These are phyloP conservation scores for Passer montanus DNA, from an alignment of 2,113 vertebrate genomes.

Conservation along the genomic window DNA sequence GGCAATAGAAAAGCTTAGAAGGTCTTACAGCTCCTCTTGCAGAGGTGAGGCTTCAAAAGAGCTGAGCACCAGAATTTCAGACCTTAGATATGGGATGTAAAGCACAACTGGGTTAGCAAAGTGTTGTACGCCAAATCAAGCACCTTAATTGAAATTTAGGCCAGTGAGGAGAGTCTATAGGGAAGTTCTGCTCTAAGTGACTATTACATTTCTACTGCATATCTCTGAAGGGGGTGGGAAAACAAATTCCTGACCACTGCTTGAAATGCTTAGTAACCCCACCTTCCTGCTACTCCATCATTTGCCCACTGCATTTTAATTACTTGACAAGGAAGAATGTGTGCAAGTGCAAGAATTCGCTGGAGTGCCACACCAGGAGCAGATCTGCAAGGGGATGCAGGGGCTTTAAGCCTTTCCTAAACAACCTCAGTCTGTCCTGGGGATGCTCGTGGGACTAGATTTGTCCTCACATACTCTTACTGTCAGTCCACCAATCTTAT, in stretches of 20 bases:
- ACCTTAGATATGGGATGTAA: not conserved
- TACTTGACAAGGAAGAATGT: not conserved
- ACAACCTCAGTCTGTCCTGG: not conserved
- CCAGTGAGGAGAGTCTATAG: not conserved
- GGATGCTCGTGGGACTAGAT: not conserved
- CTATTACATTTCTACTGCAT: not conserved
- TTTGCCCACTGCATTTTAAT: not conserved
- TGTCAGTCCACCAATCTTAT: not conserved
- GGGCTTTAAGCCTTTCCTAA: not conserved
- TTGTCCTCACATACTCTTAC: not conserved
- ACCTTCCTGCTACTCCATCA: not conserved
- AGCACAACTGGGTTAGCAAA: not conserved
- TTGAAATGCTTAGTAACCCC: not conserved
- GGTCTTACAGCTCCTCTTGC: not conserved
- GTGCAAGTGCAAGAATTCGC: not conserved
- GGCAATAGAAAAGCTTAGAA: not conserved
- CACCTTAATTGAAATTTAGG: not conserved
- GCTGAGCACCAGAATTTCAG: not conserved
- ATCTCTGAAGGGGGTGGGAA: not conserved
- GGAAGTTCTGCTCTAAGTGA: not conserved
- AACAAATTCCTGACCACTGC: not conserved
- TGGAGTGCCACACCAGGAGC: not conserved
- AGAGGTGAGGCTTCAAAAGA: not conserved
- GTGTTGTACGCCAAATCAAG: not conserved
- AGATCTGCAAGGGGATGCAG: not conserved